Conservation (phyloP, 2,113 vertebrate species). For the Pithys albifrons region DNA sequence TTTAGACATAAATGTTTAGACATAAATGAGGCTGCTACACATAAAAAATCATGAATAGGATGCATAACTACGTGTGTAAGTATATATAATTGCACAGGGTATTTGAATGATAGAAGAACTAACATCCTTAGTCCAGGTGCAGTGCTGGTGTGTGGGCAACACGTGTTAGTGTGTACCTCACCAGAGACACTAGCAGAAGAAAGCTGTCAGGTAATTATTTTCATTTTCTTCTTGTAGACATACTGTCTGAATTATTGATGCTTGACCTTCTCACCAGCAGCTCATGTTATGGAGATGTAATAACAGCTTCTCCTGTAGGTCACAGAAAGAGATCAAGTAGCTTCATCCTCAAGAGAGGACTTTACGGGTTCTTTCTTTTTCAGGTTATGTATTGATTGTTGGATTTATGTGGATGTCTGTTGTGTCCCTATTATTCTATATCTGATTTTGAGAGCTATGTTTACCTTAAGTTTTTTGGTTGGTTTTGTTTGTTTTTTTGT, state of each 20-base stretch:
- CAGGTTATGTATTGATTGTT: not conserved
- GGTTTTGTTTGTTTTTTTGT: too few species aligned
- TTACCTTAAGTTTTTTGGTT: not conserved
- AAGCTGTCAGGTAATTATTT: not conserved
- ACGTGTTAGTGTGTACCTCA: not conserved
- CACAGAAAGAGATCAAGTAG: not conserved
- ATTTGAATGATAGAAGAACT: not conserved
- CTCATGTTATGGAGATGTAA: not conserved
- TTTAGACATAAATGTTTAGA: not conserved
- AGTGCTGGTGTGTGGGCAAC: not conserved
- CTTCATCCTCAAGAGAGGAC: not conserved
- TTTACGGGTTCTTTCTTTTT: not conserved
- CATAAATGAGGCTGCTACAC: not conserved
- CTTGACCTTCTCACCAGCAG: not conserved
- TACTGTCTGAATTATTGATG: conserved; percentile 51
- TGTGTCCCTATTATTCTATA: not conserved
- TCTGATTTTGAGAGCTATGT: not conserved
- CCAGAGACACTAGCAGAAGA: not conserved
- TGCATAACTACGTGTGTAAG: not conserved
- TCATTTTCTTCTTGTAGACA: not conserved
- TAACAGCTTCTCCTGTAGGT: conserved; percentile 18
- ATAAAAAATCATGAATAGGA: not conserved
- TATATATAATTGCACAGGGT: not conserved
- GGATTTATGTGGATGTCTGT: not conserved
- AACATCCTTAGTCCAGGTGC: not conserved